phyloP scores from a whole-genome alignment of 2,888 invertebrate genomes.

The Timema podura region DNA sequence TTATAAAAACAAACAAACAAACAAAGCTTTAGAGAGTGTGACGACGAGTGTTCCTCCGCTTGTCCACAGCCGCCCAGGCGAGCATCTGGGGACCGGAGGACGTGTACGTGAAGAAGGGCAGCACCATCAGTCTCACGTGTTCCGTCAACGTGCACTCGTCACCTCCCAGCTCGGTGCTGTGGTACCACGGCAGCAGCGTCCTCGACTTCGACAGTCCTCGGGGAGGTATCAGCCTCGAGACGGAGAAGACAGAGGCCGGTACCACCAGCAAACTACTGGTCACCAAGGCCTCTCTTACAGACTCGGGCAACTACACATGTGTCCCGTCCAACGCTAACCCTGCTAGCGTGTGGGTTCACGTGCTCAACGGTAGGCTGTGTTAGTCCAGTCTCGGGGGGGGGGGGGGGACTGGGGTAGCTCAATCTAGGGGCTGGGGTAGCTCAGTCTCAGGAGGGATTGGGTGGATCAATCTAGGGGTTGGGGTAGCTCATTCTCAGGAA shows the following conservation, averaged over 20 bases:
- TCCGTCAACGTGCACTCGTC: constrained; percentile 83
- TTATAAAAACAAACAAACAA: too few relatives aligned
- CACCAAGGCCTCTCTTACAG: constrained; percentile 75
- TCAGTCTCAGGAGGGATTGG: too few relatives aligned
- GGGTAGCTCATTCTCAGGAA: too few relatives aligned
- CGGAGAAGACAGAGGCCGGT: constrained; percentile 76
- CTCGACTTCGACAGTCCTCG: constrained; percentile 79
- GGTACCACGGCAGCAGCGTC: constrained; percentile 78
- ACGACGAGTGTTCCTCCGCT: background rate
- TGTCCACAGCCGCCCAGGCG: constrained; percentile 74
- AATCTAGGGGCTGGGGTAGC: background rate
- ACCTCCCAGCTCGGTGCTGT: constrained; percentile 71
- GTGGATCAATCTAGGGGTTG: too few relatives aligned
- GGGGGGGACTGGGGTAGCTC: background rate
- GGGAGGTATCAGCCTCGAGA: constrained; percentile 82
- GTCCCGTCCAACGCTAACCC: constrained; percentile 80
- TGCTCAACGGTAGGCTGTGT: constrained; percentile 67
- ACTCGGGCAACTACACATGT: constrained; percentile 86
- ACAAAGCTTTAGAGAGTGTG: too few relatives aligned
- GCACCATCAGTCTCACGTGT: constrained; percentile 84
- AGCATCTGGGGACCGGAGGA: constrained; percentile 81
- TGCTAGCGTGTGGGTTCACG: constrained; percentile 78
- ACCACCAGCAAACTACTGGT: constrained; percentile 79
- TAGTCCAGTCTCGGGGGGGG: background rate
- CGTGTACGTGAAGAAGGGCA: constrained; percentile 85